A percentile compares a stretch with the other conserved stretches of the same genome.
Conservation (phyloP, 2,797 vertebrate species). For the Malurus splendens region DNA sequence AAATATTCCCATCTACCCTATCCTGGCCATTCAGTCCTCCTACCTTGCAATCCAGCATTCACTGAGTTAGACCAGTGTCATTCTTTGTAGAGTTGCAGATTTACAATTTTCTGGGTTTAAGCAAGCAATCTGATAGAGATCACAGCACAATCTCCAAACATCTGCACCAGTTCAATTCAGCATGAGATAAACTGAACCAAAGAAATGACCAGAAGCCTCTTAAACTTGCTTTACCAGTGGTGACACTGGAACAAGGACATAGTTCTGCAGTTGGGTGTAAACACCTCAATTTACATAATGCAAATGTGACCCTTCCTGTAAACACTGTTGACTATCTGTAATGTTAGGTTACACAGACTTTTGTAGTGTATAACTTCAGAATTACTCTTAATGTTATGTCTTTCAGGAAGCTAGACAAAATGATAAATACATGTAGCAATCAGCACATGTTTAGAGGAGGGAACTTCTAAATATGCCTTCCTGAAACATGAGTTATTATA, state of each 20-base stretch:
- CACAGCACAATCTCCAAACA: background rate
- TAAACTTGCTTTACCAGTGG: background rate
- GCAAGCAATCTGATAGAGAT: background rate
- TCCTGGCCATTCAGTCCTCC: background rate
- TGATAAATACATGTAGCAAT: background rate
- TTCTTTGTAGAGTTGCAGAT: background rate
- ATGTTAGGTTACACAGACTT: conserved; percentile 5
- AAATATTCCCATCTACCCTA: background rate
- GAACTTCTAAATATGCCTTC: background rate
- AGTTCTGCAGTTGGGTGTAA: background rate
- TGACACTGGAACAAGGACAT: background rate
- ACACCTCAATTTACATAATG: conserved; percentile 31
- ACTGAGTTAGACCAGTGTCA: background rate
- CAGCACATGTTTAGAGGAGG: background rate
- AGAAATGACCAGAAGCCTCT: background rate
- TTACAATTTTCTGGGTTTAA: background rate
- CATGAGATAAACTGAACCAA: background rate
- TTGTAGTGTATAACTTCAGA: background rate
- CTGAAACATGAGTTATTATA: background rate
- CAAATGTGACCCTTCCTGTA: conserved; percentile 30
- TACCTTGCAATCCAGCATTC: background rate
- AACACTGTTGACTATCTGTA: conserved; percentile 6
- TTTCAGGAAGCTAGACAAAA: conserved; percentile 1
- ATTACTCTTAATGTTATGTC: background rate
- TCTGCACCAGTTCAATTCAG: background rate